A percentile compares a stretch with the other conserved stretches of the same genome.
Evolutionary conservation across 1,140 invertebrate species (phyloP).

Genomic region (Pemphigus obesinymphae): DNA sequence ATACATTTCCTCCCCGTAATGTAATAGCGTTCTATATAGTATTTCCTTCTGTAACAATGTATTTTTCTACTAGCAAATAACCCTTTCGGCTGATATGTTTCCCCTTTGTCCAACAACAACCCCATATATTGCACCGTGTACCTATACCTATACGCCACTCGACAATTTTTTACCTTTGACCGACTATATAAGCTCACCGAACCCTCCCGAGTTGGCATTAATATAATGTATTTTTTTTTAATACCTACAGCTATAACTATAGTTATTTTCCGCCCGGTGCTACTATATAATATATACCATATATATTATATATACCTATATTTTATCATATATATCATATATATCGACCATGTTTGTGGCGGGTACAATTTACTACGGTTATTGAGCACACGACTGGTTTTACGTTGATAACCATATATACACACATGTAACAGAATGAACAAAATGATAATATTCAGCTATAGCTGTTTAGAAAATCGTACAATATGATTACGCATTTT

Average conservation of each 20-base stretch:
- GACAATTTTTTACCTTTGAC: neutral
- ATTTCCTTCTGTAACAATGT: slow-evolving; percentile 15
- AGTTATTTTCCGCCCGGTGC: neutral
- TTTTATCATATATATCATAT: neutral
- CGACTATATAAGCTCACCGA: neutral
- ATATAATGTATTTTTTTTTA: neutral
- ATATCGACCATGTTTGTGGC: neutral
- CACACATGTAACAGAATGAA: neutral
- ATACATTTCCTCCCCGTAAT: slow-evolving; percentile 1
- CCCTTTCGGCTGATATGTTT: neutral
- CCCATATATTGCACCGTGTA: neutral
- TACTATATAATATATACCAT: too few relatives aligned
- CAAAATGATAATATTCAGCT: neutral
- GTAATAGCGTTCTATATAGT: neutral
- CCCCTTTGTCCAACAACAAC: neutral
- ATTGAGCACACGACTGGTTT: neutral
- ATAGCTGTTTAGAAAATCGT: neutral
- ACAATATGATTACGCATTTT: neutral
- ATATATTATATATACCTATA: neutral
- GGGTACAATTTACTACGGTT: neutral
- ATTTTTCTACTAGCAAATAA: neutral
- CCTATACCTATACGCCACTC: neutral
- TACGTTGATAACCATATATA: neutral
- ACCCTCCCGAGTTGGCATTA: neutral
- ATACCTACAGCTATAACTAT: neutral